phyloP scores from a whole-genome alignment of 2,797 vertebrate species.

The Malurus splendens region DNA sequence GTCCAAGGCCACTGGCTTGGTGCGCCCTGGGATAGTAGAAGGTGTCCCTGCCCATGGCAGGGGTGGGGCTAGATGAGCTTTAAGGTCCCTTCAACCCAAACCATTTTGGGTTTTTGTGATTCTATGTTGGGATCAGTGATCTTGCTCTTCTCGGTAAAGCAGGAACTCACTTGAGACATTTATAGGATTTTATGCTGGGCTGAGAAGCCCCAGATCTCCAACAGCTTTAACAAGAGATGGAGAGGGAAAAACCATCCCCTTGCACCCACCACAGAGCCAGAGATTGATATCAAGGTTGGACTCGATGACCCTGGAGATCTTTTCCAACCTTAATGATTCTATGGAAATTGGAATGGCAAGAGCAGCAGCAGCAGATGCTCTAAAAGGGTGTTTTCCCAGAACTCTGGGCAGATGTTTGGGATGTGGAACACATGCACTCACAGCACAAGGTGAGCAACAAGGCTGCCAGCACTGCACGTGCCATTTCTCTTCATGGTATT shows the following conservation, averaged over 20 bases:
- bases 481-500: neutral
- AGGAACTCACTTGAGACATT: neutral
- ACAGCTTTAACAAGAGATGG: neutral
- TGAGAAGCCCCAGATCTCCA: neutral
- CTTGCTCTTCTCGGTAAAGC: neutral
- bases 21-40: neutral
- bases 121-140: neutral
- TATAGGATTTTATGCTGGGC: neutral
- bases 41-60: neutral
- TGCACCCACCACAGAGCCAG: neutral
- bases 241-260: neutral
- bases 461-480: neutral
- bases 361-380: neutral
- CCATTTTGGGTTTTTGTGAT: neutral
- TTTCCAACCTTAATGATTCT: neutral
- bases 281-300: neutral
- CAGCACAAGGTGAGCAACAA: neutral
- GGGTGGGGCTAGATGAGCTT: accelerated
- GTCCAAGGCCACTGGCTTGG: accelerated
- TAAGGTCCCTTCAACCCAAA: neutral
- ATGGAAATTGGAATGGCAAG: accelerated
- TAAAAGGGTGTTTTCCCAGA: neutral
- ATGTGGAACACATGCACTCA: neutral
- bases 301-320: neutral
- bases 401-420: neutral